phyloP scores from a whole-genome alignment of 2,797 vertebrate species.

The Pseudomugil gertrudae region DNA sequence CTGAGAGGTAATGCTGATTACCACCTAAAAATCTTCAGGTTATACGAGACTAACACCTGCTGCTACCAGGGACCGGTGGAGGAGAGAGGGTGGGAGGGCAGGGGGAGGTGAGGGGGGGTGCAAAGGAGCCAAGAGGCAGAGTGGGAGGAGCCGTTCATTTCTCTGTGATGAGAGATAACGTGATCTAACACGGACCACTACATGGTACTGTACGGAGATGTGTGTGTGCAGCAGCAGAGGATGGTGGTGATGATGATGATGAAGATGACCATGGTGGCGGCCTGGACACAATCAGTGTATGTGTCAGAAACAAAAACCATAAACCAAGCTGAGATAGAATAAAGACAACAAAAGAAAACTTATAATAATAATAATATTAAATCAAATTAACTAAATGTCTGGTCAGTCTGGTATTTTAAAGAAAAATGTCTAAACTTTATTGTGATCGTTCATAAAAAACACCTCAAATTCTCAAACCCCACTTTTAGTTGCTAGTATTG shows the following conservation, averaged over 20 bases:
- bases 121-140: slow-evolving; percentile 47
- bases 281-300: neutral
- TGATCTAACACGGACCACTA: slow-evolving; percentile 58
- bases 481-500: neutral
- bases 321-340: neutral
- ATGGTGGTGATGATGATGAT: neutral
- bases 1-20: slow-evolving; percentile 70
- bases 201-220: slow-evolving; percentile 41
- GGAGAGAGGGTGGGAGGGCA: neutral
- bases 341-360: too few species aligned
- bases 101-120: slow-evolving; percentile 26
- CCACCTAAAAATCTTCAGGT: slow-evolving; percentile 71
- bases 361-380: too few species aligned
- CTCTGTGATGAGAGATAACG: slow-evolving; percentile 75
- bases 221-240: slow-evolving; percentile 25
- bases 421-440: neutral
- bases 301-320: neutral
- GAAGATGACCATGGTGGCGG: slow-evolving; percentile 9
- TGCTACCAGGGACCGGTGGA: slow-evolving; percentile 62
- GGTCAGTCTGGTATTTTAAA: too few species aligned
- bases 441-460: neutral
- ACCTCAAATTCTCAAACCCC: too few species aligned
- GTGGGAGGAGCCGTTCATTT: slow-evolving; percentile 71
- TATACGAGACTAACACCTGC: slow-evolving; percentile 83
- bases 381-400: too few species aligned